Conservation (phyloP, 92 coral and sea anemone genomes). For the Zoanthus sansibaricus region DNA sequence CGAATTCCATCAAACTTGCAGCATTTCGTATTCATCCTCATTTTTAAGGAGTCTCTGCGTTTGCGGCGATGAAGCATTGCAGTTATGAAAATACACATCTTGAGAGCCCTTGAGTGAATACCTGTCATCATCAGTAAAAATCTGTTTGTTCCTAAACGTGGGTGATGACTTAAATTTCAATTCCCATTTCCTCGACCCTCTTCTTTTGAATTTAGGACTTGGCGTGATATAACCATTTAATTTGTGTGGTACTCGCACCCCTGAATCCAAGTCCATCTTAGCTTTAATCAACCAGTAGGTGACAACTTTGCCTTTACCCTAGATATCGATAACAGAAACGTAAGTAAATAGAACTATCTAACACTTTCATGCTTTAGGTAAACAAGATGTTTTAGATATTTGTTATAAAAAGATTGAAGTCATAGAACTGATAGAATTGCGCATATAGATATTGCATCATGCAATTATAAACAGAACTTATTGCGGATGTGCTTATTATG, state of each 20-base stretch:
- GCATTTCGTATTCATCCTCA: not conserved
- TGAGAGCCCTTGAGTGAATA: not conserved
- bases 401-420: too few relatives aligned
- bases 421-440: too few relatives aligned
- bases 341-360: too few relatives aligned
- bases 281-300: constrained; percentile 60
- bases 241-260: not conserved
- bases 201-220: constrained; percentile 6
- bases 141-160: not conserved
- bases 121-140: not conserved
- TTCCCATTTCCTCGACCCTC: constrained; percentile 23
- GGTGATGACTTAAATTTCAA: constrained; percentile 8
- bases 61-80: not conserved
- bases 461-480: too few relatives aligned
- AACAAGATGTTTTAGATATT: too few relatives aligned
- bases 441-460: too few relatives aligned
- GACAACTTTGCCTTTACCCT: constrained; percentile 63
- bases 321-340: not conserved
- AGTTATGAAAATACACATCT: not conserved
- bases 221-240: not conserved
- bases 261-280: not conserved
- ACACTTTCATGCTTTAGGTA: too few relatives aligned
- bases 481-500: too few relatives aligned
- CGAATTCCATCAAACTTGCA: not conserved
- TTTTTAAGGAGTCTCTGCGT: not conserved